A percentile compares a stretch with the other conserved stretches of the same genome.
Evolutionary conservation across 2,888 invertebrate species (phyloP).

Genomic region (Leptinotarsa juncta): DNA sequence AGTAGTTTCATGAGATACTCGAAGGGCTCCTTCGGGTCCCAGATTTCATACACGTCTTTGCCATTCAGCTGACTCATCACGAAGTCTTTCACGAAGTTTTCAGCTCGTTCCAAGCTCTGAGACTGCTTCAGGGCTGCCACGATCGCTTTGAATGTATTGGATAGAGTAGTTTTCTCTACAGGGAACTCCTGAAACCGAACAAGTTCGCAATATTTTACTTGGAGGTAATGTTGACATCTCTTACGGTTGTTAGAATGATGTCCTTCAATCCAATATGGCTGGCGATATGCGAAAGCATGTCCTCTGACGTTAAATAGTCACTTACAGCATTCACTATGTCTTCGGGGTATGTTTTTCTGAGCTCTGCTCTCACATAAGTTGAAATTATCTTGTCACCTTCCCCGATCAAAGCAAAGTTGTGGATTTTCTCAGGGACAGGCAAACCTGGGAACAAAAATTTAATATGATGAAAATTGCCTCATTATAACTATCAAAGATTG

Average conservation of each 20-base stretch:
- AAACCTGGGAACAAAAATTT: conserved; percentile 24
- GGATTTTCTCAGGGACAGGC: conserved; percentile 52
- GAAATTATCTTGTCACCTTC: conserved; percentile 77
- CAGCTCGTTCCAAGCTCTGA: conserved; percentile 74
- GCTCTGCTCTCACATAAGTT: conserved; percentile 73
- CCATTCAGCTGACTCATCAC: conserved; percentile 87
- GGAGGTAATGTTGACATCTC: conserved; percentile 53
- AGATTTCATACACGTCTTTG: conserved; percentile 86
- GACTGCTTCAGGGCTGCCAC: conserved; percentile 81
- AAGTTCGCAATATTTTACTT: neutral
- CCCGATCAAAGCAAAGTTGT: conserved; percentile 77
- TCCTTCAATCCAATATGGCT: conserved; percentile 84
- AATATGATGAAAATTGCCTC: neutral
- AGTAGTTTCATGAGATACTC: conserved; percentile 75
- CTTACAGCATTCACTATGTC: conserved; percentile 79
- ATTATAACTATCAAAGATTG: no score
- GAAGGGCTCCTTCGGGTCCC: conserved; percentile 85
- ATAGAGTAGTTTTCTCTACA: conserved; percentile 72
- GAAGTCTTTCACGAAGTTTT: conserved; percentile 87
- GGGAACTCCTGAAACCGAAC: conserved; percentile 76
- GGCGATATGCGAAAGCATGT: conserved; percentile 78
- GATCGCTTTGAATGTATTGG: conserved; percentile 83
- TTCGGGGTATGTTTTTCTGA: conserved; percentile 79
- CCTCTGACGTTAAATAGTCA: conserved; percentile 74
- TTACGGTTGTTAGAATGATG: conserved; percentile 81